Evolutionary conservation across 2,113 vertebrate species (phyloP).

Genomic region (Oplegnathus fasciatus): DNA sequence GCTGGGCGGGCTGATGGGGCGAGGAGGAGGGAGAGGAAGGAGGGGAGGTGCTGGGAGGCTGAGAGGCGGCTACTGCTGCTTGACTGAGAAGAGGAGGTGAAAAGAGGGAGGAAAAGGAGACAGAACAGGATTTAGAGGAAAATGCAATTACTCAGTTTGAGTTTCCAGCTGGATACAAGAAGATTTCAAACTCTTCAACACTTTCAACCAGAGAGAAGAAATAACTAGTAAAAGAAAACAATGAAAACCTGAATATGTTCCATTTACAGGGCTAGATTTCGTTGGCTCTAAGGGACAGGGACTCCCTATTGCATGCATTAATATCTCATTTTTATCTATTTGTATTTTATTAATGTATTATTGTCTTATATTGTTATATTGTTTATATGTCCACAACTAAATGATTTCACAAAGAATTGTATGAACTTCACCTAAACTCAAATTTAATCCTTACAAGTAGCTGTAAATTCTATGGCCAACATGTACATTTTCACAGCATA

Average conservation of each 20-base stretch:
- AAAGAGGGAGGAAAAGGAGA: conserved; percentile 39
- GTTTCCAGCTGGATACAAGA: too few relatives aligned
- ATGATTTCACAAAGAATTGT: not conserved
- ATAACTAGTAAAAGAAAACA: not conserved
- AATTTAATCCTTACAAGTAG: not conserved
- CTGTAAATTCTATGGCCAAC: not conserved
- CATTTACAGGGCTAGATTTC: not conserved
- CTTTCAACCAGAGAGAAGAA: not conserved
- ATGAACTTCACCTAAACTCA: not conserved
- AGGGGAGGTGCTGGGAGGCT: conserved; percentile 80
- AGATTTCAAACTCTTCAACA: not conserved
- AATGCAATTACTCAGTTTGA: too few relatives aligned
- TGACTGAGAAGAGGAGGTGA: conserved; percentile 83
- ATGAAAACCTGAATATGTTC: not conserved
- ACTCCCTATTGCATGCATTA: not conserved
- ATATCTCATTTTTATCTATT: too few relatives aligned
- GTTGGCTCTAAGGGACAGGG: not conserved
- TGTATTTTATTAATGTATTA: not conserved
- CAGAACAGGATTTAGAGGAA: conserved; percentile 24
- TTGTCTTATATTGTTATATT: too few relatives aligned
- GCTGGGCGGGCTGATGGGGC: conserved; percentile 67
- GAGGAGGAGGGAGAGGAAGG: conserved; percentile 79
- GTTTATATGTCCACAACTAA: not conserved
- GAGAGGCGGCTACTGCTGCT: conserved; percentile 92
- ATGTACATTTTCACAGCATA: not conserved